Percentiles rank a stretch among this genome's conserved stretches.
Conservation (phyloP, 2,888 invertebrate species). For the Diarsia rubi region DNA sequence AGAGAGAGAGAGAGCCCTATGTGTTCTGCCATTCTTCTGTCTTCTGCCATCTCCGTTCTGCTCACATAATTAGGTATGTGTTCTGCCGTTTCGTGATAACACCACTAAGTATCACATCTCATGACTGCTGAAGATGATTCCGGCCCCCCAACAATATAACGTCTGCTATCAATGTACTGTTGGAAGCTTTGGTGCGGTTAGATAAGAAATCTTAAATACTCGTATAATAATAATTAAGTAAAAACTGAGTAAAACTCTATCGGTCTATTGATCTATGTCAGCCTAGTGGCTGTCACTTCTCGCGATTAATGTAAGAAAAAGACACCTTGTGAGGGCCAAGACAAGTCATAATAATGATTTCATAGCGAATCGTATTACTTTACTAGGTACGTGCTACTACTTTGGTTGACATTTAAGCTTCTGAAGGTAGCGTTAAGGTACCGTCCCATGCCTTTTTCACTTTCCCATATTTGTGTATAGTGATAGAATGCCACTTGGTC, state of each 20-base stretch:
- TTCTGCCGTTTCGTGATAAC: not conserved
- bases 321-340: not conserved
- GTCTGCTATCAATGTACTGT: conserved; percentile 36
- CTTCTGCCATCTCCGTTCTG: not conserved
- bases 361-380: not conserved
- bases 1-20: too few species aligned
- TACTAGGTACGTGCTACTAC: too few species aligned
- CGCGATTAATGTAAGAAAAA: not conserved
- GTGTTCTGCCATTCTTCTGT: too few species aligned
- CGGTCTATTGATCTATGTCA: too few species aligned
- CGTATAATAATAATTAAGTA: conserved; percentile 14
- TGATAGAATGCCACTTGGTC: not conserved
- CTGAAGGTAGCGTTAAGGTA: not conserved
- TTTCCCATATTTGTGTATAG: not conserved
- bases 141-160: not conserved
- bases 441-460: not conserved
- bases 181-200: conserved; percentile 20
- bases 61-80: not conserved
- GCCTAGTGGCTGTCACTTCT: too few species aligned
- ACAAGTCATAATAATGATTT: not conserved
- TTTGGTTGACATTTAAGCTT: not conserved
- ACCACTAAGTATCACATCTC: not conserved
- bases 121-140: not conserved
- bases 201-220: conserved; percentile 32
- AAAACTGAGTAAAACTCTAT: not conserved